Percentiles rank a stretch among this genome's conserved stretches.
phyloP scores from a whole-genome alignment of 2,888 invertebrate species.

The Creontiades dilutus region DNA sequence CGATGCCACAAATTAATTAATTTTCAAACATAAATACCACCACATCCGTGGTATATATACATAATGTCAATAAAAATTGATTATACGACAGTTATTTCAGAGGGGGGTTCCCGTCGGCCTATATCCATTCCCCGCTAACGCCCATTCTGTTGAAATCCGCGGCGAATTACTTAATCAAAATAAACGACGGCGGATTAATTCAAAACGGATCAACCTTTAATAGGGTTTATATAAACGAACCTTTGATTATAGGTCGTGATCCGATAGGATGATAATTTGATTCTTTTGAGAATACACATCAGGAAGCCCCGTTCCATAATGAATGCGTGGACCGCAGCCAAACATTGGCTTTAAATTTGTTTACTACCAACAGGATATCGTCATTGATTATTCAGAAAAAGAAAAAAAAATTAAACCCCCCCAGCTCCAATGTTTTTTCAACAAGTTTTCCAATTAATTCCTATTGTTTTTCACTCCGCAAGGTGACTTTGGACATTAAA shows the following conservation, averaged over 20 bases:
- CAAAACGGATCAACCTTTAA: neutral
- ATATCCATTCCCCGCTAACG: neutral
- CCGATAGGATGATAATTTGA: neutral
- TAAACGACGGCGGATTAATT: neutral
- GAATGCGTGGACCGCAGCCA: neutral
- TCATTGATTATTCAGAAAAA: no score
- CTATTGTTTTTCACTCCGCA: no score
- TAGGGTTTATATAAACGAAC: neutral
- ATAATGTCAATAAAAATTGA: neutral
- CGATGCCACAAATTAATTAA: no score
- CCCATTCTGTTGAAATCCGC: neutral
- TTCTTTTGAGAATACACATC: neutral
- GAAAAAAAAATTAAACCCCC: no score
- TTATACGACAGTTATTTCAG: neutral
- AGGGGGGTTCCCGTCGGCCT: neutral
- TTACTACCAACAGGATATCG: no score
- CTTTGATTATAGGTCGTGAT: neutral
- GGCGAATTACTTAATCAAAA: slow-evolving; percentile 6
- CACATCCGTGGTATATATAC: no score
- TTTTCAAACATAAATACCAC: no score
- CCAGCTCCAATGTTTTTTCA: no score
- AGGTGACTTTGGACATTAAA: no score
- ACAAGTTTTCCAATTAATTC: no score
- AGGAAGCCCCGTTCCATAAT: neutral
- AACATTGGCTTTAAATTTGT: neutral